These are phyloP conservation scores for Cossypha niveicapilla DNA, from an alignment of 2,797 vertebrate species.

Conservation along the genomic window DNA sequence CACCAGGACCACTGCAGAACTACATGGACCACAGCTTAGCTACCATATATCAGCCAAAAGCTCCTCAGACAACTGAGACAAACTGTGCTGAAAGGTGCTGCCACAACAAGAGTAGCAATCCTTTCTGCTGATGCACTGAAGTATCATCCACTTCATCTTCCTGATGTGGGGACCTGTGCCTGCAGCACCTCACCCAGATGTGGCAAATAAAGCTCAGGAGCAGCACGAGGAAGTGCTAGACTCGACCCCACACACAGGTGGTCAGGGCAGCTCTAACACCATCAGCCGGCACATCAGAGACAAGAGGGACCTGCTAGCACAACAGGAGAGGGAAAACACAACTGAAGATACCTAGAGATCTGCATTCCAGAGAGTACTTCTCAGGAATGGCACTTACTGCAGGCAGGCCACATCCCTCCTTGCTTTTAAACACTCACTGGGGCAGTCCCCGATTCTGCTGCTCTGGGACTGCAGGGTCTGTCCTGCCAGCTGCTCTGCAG, in stretches of 20 bases:
- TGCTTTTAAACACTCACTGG: not conserved
- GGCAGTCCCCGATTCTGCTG: fast-evolving
- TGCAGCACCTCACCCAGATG: not conserved
- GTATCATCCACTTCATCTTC: not conserved
- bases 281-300: not conserved
- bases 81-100: not conserved
- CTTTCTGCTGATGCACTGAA: not conserved
- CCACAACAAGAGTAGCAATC: not conserved
- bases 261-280: not conserved
- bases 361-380: not conserved
- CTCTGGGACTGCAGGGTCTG: not conserved
- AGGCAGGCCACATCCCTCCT: not conserved
- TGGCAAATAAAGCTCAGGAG: not conserved
- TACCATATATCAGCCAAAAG: not conserved
- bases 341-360: not conserved
- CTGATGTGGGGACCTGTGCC: not conserved
- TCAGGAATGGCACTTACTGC: not conserved
- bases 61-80: not conserved
- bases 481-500: not conserved
- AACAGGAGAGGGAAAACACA: not conserved
- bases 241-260: fast-evolving
- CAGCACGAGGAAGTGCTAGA: not conserved
- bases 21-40: not conserved
- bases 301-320: not conserved
- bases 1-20: fast-evolving